phyloP scores from a whole-genome alignment of 2,797 vertebrate species.

The Takifugu ocellatus region DNA sequence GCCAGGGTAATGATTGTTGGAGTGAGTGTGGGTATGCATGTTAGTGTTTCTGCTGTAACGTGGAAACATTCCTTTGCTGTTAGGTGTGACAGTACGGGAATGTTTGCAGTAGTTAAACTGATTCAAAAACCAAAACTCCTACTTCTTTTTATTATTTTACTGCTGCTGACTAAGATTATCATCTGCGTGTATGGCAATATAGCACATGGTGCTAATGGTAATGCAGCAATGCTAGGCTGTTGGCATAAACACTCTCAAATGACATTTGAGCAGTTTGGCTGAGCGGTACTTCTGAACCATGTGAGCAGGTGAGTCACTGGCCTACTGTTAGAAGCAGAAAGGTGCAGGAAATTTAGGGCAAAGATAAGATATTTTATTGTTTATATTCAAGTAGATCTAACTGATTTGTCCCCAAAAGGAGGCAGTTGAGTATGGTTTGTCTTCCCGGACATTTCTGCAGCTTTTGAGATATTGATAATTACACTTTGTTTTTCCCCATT shows the following conservation, averaged over 20 bases:
- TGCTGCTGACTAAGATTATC: constrained; percentile 12
- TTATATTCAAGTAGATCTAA: no score
- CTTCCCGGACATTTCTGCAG: constrained; percentile 30
- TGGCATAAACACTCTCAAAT: no score
- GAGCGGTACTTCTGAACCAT: no score
- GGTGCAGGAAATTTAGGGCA: no score
- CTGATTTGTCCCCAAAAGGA: background rate
- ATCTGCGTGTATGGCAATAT: constrained; percentile 11
- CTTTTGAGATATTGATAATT: constrained; percentile 37
- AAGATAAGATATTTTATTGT: no score
- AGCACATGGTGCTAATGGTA: background rate
- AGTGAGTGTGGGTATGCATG: constrained; percentile 24
- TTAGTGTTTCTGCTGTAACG: constrained; percentile 35
- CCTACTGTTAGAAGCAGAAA: no score
- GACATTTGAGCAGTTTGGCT: no score
- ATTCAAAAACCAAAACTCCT: constrained; percentile 55
- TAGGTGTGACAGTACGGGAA: constrained; percentile 57
- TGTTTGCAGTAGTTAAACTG: constrained; percentile 56
- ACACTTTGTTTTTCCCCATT: constrained; percentile 19
- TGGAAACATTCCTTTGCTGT: constrained; percentile 56
- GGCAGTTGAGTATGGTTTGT: constrained; percentile 13
- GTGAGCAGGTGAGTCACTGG: no score
- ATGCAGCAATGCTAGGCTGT: no score
- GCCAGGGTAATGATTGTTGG: constrained; percentile 54
- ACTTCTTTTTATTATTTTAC: constrained; percentile 34